Percentiles rank a stretch among this genome's conserved stretches.
These are phyloP conservation scores for Sipha flava DNA, from an alignment of 1,140 invertebrate species.

Conservation along the genomic window DNA sequence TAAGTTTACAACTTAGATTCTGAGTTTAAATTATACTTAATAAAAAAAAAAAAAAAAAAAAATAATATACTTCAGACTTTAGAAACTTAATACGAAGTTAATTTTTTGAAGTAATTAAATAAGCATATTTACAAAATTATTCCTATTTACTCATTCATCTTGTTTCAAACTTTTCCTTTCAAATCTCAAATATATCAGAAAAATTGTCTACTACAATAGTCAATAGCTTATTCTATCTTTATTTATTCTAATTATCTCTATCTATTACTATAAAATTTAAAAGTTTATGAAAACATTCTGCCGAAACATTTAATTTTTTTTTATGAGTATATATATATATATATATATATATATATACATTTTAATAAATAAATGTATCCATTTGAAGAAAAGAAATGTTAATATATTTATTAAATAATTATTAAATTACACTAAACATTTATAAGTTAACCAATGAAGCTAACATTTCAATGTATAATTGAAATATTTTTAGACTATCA, in stretches of 20 bases:
- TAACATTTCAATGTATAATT: too few relatives aligned
- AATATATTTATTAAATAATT: too few relatives aligned
- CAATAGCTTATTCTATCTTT: neutral
- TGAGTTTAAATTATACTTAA: too few relatives aligned
- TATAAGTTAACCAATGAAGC: too few relatives aligned
- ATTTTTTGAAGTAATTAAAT: neutral
- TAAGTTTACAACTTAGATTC: too few relatives aligned
- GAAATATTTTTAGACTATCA: too few relatives aligned
- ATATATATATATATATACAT: too few relatives aligned
- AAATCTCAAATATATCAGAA: neutral
- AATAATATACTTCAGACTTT: neutral
- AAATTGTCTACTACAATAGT: neutral
- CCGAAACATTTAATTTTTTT: neutral
- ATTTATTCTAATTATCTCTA: neutral
- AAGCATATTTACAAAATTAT: neutral
- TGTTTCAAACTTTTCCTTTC: neutral
- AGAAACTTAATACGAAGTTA: neutral
- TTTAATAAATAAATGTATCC: too few relatives aligned
- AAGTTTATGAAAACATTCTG: neutral
- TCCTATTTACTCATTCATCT: neutral
- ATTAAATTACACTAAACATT: too few relatives aligned
- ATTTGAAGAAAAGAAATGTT: too few relatives aligned
- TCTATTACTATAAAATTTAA: neutral
- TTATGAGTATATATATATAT: too few relatives aligned
- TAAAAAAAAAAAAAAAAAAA: too few relatives aligned